Conservation (phyloP, 1,140 invertebrate species). For the Drosophila varians region DNA sequence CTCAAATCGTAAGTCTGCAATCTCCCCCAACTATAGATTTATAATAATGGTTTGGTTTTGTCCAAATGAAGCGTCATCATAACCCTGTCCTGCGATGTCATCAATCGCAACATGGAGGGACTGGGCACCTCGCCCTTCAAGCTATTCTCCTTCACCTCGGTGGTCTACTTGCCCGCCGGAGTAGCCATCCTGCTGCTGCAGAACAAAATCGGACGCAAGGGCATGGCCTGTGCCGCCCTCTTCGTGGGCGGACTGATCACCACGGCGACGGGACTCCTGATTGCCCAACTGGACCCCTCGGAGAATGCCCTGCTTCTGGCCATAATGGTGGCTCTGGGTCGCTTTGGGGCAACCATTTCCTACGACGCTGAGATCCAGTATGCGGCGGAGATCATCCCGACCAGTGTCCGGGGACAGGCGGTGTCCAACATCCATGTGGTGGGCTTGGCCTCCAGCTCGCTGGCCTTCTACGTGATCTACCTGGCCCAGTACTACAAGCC, state of each 20-base stretch:
- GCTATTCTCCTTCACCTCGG: slow-evolving; percentile 85
- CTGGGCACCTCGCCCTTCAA: slow-evolving; percentile 85
- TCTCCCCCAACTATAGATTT: background rate
- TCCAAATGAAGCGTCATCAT: slow-evolving; percentile 84
- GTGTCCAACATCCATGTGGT: slow-evolving; percentile 85
- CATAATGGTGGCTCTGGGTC: slow-evolving; percentile 84
- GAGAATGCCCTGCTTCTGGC: slow-evolving; percentile 63
- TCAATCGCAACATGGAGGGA: slow-evolving; percentile 86
- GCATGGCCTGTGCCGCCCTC: slow-evolving; percentile 85
- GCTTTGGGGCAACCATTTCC: slow-evolving; percentile 86
- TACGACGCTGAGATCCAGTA: slow-evolving; percentile 87
- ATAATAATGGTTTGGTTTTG: background rate
- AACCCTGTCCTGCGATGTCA: slow-evolving; percentile 86
- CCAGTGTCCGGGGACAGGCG: slow-evolving; percentile 86
- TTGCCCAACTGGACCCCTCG: slow-evolving; percentile 48
- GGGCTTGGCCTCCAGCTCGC: slow-evolving; percentile 83
- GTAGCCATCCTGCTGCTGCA: slow-evolving; percentile 85
- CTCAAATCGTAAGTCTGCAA: slow-evolving; percentile 85
- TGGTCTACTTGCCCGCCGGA: slow-evolving; percentile 85
- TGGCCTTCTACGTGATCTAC: slow-evolving; percentile 79
- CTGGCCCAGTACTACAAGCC: slow-evolving; percentile 84
- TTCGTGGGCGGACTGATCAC: slow-evolving; percentile 85
- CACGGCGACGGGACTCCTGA: slow-evolving; percentile 58
- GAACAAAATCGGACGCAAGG: slow-evolving; percentile 85
- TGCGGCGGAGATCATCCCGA: slow-evolving; percentile 88